A percentile compares a stretch with the other conserved stretches of the same genome.
Evolutionary conservation across 2,888 invertebrate genomes (phyloP).

Genomic region (Caenorhabditis auriculariae): DNA sequence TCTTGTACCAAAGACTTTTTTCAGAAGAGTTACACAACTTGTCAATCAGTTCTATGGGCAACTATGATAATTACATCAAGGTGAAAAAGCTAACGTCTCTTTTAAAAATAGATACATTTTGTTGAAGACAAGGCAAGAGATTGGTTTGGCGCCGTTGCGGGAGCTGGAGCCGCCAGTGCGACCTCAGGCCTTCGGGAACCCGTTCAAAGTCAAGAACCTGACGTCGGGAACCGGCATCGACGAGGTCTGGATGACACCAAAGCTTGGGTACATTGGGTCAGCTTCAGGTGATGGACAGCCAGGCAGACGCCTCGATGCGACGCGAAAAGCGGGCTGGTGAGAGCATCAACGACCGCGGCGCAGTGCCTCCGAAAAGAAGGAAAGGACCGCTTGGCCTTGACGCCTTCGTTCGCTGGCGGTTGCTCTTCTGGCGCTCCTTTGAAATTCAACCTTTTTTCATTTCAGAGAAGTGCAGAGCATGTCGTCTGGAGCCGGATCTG

Average conservation of each 20-base stretch:
- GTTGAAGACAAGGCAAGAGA: conserved; percentile 72
- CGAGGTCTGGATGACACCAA: conserved; percentile 41
- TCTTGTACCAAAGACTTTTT: conserved; percentile 6
- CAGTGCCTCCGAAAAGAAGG: conserved; percentile 13
- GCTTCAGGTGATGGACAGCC: conserved; percentile 24
- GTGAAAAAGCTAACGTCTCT: too few species aligned
- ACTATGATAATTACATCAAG: conserved; percentile 97
- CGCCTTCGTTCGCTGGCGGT: conserved; percentile 17
- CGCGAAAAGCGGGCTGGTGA: conserved; percentile 11
- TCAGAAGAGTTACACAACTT: conserved; percentile 86
- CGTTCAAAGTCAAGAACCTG: conserved; percentile 93
- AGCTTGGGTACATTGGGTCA: not conserved
- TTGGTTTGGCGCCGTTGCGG: conserved; percentile 40
- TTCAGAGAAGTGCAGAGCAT: too few species aligned
- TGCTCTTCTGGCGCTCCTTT: too few species aligned
- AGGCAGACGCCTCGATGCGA: conserved; percentile 6
- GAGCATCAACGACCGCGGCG: not conserved
- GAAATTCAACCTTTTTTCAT: too few species aligned
- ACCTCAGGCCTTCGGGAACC: conserved; percentile 99
- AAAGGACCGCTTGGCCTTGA: conserved; percentile 22
- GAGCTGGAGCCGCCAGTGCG: conserved; percentile 91
- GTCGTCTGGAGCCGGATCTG: too few species aligned
- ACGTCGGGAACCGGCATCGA: conserved; percentile 49
- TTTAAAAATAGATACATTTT: too few species aligned
- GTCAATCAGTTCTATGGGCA: conserved; percentile 97